Percentiles rank a stretch among this genome's conserved stretches.
Evolutionary conservation across 2,888 invertebrate species (phyloP).

Genomic region (Tetropium fuscum): DNA sequence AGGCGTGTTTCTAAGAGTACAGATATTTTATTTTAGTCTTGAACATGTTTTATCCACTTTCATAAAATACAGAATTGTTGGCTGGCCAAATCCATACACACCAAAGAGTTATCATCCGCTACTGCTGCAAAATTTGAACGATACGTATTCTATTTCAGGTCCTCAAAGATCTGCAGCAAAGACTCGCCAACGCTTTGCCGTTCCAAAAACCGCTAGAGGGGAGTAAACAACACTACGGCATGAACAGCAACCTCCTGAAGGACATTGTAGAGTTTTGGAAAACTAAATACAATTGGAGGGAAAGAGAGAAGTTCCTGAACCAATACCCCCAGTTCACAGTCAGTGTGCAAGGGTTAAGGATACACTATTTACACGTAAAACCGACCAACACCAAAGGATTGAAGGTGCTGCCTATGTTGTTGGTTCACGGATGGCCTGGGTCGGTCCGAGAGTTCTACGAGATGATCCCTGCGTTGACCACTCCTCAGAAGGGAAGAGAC

Average conservation of each 20-base stretch:
- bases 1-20: too few species aligned
- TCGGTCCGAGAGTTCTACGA: constrained; percentile 86
- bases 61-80: too few species aligned
- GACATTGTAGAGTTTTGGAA: constrained; percentile 83
- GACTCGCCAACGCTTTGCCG: constrained; percentile 67
- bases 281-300: constrained; percentile 75
- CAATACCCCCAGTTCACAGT: constrained; percentile 77
- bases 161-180: constrained; percentile 54
- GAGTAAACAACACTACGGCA: constrained; percentile 82
- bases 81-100: too few species aligned
- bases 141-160: too few species aligned
- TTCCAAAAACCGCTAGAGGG: constrained; percentile 72
- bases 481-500: constrained; percentile 66
- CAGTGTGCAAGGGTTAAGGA: constrained; percentile 79
- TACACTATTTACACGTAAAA: constrained; percentile 71
- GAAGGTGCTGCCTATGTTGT: constrained; percentile 73
- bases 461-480: constrained; percentile 75
- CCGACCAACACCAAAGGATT: constrained; percentile 60
- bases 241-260: constrained; percentile 75
- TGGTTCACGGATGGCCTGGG: constrained; percentile 93
- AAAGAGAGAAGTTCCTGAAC: constrained; percentile 73
- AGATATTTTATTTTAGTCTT: too few species aligned
- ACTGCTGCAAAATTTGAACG: constrained; percentile 68
- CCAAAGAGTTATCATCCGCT: too few species aligned
- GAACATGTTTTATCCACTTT: too few species aligned